A percentile compares a stretch with the other conserved stretches of the same genome.
These are phyloP conservation scores for Phataginus tricuspis DNA, from an alignment of 2,797 vertebrate species.

Conservation along the genomic window DNA sequence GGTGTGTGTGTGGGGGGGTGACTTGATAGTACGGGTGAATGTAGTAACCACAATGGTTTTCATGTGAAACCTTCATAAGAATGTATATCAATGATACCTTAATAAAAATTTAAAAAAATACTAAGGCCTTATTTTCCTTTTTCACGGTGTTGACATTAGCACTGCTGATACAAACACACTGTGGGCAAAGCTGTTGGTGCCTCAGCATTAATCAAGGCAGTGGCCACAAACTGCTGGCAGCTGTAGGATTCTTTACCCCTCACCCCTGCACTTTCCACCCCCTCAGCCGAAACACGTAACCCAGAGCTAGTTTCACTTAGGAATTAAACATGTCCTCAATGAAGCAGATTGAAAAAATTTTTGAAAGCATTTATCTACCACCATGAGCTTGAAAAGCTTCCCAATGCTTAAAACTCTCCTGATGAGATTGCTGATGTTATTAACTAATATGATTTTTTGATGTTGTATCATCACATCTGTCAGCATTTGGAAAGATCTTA, in stretches of 20 bases:
- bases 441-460: neutral
- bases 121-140: neutral
- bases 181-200: neutral
- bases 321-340: neutral
- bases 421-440: neutral
- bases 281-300: too few species aligned
- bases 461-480: neutral
- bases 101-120: neutral
- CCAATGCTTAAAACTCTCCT: neutral
- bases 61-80: too few species aligned
- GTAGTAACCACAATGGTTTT: too few species aligned
- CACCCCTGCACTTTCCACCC: neutral
- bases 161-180: neutral
- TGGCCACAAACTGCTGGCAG: neutral
- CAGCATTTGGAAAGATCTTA: constrained; percentile 26
- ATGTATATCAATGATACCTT: neutral
- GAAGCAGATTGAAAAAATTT: neutral
- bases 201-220: neutral
- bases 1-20: too few species aligned
- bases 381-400: neutral
- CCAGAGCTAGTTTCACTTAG: neutral
- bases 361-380: constrained; percentile 7
- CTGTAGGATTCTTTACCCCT: neutral
- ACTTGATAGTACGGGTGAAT: too few species aligned
- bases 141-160: neutral